These are phyloP conservation scores for Atta colombica DNA, from an alignment of 1,140 invertebrate species.

Conservation along the genomic window DNA sequence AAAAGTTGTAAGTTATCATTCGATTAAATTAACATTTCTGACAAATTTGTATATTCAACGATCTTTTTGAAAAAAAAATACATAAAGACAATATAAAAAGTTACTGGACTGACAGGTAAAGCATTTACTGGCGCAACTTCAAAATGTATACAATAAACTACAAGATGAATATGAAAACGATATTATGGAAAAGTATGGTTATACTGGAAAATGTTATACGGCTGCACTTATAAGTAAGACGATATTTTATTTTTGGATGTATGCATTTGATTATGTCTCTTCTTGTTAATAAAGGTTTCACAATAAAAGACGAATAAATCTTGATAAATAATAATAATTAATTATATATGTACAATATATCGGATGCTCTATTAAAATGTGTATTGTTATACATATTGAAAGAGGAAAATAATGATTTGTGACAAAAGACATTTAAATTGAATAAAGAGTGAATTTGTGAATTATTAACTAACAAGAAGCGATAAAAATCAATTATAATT, in stretches of 20 bases:
- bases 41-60: no score
- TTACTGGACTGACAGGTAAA: background rate
- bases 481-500: background rate
- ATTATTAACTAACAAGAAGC: background rate
- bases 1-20: no score
- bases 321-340: background rate
- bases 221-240: no score
- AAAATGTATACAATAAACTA: background rate
- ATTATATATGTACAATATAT: background rate
- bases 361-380: background rate
- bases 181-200: background rate
- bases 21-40: no score
- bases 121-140: constrained; percentile 6
- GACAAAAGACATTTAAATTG: background rate
- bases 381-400: background rate
- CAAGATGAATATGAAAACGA: background rate
- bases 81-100: background rate
- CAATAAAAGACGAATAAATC: background rate
- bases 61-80: no score
- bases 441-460: background rate
- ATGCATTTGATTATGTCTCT: no score
- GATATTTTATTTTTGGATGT: no score
- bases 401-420: background rate
- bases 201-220: no score
- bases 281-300: background rate